A percentile compares a stretch with the other conserved stretches of the same genome.
These are phyloP conservation scores for Silvanus unidentatus DNA, from an alignment of 2,888 invertebrate genomes.

Conservation along the genomic window DNA sequence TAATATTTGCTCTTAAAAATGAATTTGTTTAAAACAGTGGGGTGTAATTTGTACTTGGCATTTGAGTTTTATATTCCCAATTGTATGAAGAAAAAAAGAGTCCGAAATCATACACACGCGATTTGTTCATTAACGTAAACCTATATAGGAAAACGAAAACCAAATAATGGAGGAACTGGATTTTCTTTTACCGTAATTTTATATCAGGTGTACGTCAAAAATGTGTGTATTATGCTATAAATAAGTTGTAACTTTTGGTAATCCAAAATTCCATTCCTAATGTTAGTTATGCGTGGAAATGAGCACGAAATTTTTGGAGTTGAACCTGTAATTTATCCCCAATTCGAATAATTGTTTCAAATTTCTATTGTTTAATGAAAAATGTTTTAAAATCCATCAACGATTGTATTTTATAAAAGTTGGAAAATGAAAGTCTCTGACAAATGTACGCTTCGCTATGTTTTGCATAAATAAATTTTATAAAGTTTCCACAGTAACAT, in stretches of 20 bases:
- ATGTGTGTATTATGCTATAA: too few relatives aligned
- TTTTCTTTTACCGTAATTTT: background rate
- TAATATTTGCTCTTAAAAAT: background rate
- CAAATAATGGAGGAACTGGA: background rate
- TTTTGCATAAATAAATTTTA: background rate
- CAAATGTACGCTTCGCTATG: background rate
- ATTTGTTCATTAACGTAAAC: background rate
- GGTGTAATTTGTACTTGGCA: background rate
- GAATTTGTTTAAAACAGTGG: background rate
- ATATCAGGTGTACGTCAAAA: too few relatives aligned
- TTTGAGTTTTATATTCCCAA: background rate
- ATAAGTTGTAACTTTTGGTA: too few relatives aligned
- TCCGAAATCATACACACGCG: background rate
- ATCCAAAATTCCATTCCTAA: too few relatives aligned
- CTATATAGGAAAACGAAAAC: background rate
- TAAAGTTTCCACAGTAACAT: constrained; percentile 29
- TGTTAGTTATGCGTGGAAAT: too few relatives aligned
- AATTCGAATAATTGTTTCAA: too few relatives aligned
- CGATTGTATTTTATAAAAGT: background rate
- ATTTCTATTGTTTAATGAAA: background rate
- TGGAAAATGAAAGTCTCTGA: background rate
- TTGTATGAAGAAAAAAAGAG: background rate
- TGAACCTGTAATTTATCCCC: too few relatives aligned
- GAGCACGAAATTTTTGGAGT: too few relatives aligned
- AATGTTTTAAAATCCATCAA: background rate